Evolutionary conservation across 2,113 vertebrate species (phyloP).

Genomic region (Vombatus ursinus): DNA sequence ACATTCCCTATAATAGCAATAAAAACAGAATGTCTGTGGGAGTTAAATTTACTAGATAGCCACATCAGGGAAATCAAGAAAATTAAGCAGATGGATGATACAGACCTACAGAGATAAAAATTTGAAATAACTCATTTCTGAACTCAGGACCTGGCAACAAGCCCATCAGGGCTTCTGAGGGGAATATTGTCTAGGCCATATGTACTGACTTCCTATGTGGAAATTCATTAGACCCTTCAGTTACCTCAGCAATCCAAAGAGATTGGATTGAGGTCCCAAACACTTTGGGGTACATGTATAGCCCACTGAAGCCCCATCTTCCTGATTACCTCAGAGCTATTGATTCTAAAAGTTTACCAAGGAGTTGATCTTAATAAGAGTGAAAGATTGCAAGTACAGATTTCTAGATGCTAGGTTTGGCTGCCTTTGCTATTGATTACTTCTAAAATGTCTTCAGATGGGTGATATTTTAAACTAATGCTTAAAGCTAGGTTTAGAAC

Average conservation of each 20-base stretch:
- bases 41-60: not conserved
- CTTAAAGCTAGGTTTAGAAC: constrained; percentile 65
- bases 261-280: constrained; percentile 19
- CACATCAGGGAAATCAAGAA: constrained; percentile 6
- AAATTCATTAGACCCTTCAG: constrained; percentile 10
- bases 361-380: constrained; percentile 35
- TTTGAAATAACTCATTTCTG: constrained; percentile 18
- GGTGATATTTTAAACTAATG: constrained; percentile 70
- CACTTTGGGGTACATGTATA: not conserved
- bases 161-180: not conserved
- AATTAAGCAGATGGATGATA: not conserved
- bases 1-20: not conserved
- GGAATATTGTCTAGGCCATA: not conserved
- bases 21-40: not conserved
- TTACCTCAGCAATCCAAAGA: constrained; percentile 31
- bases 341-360: constrained; percentile 41
- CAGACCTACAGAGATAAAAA: constrained; percentile 30
- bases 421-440: constrained; percentile 53
- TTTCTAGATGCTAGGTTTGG: constrained; percentile 54
- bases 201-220: constrained; percentile 20
- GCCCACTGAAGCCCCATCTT: constrained; percentile 24
- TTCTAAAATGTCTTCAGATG: constrained; percentile 52
- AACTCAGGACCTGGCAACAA: constrained; percentile 20
- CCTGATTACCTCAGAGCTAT: constrained; percentile 12
- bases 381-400: constrained; percentile 53